Conservation (phyloP, 2,113 vertebrate species). For the Colistium nudipinnis region DNA sequence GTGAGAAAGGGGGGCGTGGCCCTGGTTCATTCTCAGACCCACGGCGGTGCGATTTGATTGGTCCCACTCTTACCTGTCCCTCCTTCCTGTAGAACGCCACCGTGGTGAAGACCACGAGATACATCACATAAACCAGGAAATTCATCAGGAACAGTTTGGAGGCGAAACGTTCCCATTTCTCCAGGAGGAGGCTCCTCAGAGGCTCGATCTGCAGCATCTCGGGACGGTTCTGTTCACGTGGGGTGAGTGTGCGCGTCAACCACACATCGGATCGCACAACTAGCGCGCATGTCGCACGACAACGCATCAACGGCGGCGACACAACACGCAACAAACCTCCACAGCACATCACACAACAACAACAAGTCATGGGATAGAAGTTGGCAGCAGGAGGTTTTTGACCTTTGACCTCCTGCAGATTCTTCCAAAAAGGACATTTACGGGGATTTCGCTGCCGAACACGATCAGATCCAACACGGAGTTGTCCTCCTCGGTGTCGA, state of each 20-base stretch:
- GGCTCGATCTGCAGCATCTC: conserved; percentile 89
- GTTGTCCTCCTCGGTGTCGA: conserved; percentile 86
- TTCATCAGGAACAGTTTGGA: conserved; percentile 85
- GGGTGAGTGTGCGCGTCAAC: neutral
- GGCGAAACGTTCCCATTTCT: conserved; percentile 85
- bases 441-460: conserved; percentile 85
- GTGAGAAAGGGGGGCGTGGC: conserved; percentile 1
- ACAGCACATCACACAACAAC: too few relatives aligned
- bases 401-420: neutral
- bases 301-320: too few relatives aligned
- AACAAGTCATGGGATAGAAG: too few relatives aligned
- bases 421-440: conserved; percentile 42
- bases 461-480: conserved; percentile 89
- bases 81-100: conserved; percentile 81
- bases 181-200: conserved; percentile 84
- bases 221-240: conserved; percentile 84
- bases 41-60: too few relatives aligned
- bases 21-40: neutral
- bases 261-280: too few relatives aligned
- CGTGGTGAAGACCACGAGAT: conserved; percentile 84
- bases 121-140: conserved; percentile 81
- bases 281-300: too few relatives aligned
- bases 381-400: too few relatives aligned
- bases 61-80: conserved; percentile 77
- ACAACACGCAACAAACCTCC: too few relatives aligned